Evolutionary conservation across 2,113 vertebrate species (phyloP).

Genomic region (Arvicanthis niloticus): DNA sequence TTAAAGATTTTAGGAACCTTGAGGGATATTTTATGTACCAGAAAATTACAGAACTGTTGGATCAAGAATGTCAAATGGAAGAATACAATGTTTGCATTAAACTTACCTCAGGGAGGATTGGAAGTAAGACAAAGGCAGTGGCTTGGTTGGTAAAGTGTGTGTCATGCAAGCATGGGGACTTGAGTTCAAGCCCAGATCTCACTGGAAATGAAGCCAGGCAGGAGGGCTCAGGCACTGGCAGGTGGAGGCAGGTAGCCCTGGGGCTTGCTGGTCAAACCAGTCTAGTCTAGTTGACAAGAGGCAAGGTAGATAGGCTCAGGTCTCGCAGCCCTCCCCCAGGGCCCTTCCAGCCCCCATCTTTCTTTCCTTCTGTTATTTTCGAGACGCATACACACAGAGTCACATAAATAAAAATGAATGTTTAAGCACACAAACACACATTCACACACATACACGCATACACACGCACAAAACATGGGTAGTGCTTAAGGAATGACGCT

Average conservation of each 20-base stretch:
- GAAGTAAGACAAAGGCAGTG: neutral
- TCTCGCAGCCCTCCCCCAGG: neutral
- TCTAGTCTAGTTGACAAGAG: neutral
- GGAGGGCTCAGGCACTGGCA: neutral
- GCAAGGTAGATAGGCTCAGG: too few species aligned
- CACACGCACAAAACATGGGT: neutral
- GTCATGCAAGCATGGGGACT: neutral
- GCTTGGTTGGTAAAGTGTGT: neutral
- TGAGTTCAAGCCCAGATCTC: neutral
- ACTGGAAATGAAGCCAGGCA: neutral
- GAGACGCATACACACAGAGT: neutral
- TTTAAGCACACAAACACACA: neutral
- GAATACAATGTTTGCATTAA: constrained; percentile 8
- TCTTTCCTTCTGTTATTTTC: neutral
- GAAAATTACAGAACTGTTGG: constrained; percentile 48
- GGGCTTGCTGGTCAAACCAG: neutral
- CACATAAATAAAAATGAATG: neutral
- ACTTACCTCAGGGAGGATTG: constrained; percentile 36
- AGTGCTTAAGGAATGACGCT: neutral
- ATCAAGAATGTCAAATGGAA: constrained; percentile 57
- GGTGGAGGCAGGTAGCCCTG: neutral
- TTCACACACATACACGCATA: neutral
- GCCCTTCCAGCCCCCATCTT: neutral
- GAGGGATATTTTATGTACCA: constrained; percentile 29
- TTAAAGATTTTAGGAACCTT: neutral